phyloP scores from a whole-genome alignment of 1,140 invertebrate species.

The Pemphigus obesinymphae region DNA sequence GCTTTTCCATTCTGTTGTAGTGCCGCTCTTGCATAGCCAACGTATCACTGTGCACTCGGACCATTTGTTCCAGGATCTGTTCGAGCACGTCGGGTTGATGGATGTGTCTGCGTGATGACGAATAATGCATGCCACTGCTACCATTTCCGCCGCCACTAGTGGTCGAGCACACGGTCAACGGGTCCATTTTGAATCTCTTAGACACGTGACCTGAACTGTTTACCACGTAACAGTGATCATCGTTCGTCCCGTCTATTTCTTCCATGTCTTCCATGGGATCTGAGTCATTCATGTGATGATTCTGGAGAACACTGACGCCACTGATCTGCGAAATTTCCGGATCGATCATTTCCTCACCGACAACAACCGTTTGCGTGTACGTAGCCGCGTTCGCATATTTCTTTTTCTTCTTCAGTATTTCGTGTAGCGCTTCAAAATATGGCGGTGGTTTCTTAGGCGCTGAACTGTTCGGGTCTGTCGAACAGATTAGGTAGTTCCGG shows the following conservation, averaged over 20 bases:
- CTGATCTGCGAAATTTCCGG: neutral
- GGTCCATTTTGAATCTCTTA: slow-evolving; percentile 6
- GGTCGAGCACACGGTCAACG: slow-evolving; percentile 6
- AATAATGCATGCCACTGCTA: neutral
- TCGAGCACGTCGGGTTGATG: slow-evolving; percentile 23
- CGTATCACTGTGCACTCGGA: neutral
- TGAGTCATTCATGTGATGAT: neutral
- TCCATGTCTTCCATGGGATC: neutral
- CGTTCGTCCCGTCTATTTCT: neutral
- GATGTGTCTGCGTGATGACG: neutral
- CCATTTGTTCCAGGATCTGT: slow-evolving; percentile 14
- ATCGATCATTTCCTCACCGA: neutral
- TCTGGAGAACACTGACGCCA: neutral
- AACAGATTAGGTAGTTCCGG: slow-evolving; percentile 13
- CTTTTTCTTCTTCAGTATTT: slow-evolving; percentile 14
- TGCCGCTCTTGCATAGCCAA: neutral
- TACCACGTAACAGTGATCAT: slow-evolving; percentile 35
- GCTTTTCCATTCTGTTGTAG: neutral
- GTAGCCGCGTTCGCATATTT: slow-evolving; percentile 29
- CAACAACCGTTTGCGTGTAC: slow-evolving; percentile 11
- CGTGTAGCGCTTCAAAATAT: slow-evolving; percentile 21
- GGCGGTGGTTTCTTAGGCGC: slow-evolving; percentile 26
- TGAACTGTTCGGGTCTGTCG: slow-evolving; percentile 8
- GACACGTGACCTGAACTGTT: slow-evolving; percentile 24
- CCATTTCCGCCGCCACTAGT: neutral